Percentiles rank a stretch among this genome's conserved stretches.
phyloP scores from a whole-genome alignment of 2,797 vertebrate genomes.

The Lagorchestes hirsutus region DNA sequence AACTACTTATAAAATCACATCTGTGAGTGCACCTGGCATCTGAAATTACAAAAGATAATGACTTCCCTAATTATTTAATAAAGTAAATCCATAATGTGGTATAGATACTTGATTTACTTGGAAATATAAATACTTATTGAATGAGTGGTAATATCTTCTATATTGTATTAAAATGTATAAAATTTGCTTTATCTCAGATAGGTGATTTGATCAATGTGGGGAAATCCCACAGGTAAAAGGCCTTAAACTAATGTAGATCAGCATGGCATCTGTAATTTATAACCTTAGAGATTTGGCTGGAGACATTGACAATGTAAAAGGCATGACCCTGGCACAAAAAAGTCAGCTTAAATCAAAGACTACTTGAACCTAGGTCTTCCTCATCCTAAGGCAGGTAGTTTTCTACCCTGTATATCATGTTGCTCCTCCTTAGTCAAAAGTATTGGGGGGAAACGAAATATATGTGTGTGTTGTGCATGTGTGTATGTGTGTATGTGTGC shows the following conservation, averaged over 20 bases:
- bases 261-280: background rate
- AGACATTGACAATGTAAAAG: background rate
- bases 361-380: background rate
- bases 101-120: background rate
- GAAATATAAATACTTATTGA: background rate
- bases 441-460: background rate
- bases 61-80: background rate
- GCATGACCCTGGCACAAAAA: background rate
- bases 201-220: background rate
- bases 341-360: background rate
- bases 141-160: background rate
- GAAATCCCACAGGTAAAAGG: background rate
- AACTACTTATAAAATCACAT: background rate
- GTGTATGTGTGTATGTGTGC: too few species aligned
- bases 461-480: background rate
- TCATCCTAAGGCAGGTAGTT: background rate
- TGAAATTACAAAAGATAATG: background rate
- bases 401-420: background rate
- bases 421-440: background rate
- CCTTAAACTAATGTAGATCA: background rate
- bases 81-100: background rate
- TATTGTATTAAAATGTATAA: background rate
- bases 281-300: background rate
- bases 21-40: background rate
- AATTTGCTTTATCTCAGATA: background rate